Percentiles rank a stretch among this genome's conserved stretches.
phyloP scores from a whole-genome alignment of 2,888 invertebrate species.

The Agrilus biguttatus region DNA sequence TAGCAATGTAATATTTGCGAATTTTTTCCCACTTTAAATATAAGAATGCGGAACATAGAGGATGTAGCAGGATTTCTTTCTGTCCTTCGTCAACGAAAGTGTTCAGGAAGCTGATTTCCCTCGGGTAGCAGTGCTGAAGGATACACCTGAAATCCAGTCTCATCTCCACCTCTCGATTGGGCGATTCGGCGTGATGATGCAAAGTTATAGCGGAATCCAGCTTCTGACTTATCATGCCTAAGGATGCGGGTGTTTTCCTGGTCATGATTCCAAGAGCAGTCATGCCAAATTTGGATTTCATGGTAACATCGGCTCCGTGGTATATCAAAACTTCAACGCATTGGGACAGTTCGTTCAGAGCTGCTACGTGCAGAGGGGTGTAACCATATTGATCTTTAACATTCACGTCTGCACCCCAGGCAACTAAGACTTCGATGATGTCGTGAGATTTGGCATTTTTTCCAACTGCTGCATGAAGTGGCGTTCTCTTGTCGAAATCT shows the following conservation, averaged over 20 bases:
- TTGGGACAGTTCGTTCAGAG: conserved; percentile 68
- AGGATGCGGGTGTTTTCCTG: conserved; percentile 72
- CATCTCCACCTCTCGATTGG: conserved; percentile 66
- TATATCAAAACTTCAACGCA: conserved; percentile 74
- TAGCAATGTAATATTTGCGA: conserved; percentile 70
- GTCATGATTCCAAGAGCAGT: conserved; percentile 75
- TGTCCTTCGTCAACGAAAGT: conserved; percentile 82
- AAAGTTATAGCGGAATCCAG: conserved; percentile 67
- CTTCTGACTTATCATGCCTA: conserved; percentile 69
- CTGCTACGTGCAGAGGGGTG: conserved; percentile 73
- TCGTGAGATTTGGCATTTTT: conserved; percentile 69
- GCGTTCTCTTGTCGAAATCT: conserved; percentile 68
- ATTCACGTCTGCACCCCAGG: conserved; percentile 71
- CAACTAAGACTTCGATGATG: conserved; percentile 62
- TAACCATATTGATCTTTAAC: conserved; percentile 75
- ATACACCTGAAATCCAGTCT: conserved; percentile 72
- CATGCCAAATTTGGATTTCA: conserved; percentile 74
- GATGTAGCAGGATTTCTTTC: conserved; percentile 74
- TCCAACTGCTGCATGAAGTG: conserved; percentile 73
- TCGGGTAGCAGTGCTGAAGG: conserved; percentile 66
- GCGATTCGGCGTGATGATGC: conserved; percentile 61
- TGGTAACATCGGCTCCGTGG: conserved; percentile 79
- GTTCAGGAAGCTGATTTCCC: conserved; percentile 74
- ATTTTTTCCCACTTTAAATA: conserved; percentile 86
- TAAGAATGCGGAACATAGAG: conserved; percentile 74